Conservation (phyloP, 1,140 invertebrate species). For the Aporrectodea caliginosa region DNA sequence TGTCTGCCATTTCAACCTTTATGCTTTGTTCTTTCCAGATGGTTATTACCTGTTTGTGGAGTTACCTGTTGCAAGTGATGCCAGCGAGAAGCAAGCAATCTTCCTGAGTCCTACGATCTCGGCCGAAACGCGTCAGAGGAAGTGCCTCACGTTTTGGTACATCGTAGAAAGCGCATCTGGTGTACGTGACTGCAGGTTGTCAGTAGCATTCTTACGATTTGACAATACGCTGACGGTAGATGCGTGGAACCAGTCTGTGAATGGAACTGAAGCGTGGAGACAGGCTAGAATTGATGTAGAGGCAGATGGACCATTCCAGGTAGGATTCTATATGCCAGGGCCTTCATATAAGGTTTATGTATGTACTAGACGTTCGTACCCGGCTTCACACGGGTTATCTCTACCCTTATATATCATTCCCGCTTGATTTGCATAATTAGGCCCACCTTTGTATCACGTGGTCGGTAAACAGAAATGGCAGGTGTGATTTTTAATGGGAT, state of each 20-base stretch:
- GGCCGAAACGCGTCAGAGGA: not conserved
- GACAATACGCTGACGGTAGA: not conserved
- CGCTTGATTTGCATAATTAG: too few relatives aligned
- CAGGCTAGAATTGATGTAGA: not conserved
- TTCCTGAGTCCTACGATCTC: not conserved
- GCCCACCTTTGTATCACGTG: too few relatives aligned
- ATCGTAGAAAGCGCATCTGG: not conserved
- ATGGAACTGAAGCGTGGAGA: not conserved
- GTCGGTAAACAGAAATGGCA: too few relatives aligned
- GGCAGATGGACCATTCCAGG: not conserved
- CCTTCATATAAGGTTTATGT: too few relatives aligned
- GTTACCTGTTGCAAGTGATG: not conserved
- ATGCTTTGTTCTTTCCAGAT: not conserved
- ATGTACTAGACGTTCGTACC: too few relatives aligned
- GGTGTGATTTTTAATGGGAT: too few relatives aligned
- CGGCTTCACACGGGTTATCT: too few relatives aligned
- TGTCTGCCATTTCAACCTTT: too few relatives aligned
- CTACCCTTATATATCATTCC: too few relatives aligned
- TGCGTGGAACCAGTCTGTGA: not conserved
- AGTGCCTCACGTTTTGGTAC: not conserved
- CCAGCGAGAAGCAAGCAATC: not conserved
- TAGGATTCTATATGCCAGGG: too few relatives aligned
- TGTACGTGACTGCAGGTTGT: not conserved
- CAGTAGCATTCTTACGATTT: not conserved
- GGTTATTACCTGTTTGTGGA: not conserved